Percentiles rank a stretch among this genome's conserved stretches.
Conservation (phyloP, 2,797 vertebrate genomes). For the Crenuchus spilurus region DNA sequence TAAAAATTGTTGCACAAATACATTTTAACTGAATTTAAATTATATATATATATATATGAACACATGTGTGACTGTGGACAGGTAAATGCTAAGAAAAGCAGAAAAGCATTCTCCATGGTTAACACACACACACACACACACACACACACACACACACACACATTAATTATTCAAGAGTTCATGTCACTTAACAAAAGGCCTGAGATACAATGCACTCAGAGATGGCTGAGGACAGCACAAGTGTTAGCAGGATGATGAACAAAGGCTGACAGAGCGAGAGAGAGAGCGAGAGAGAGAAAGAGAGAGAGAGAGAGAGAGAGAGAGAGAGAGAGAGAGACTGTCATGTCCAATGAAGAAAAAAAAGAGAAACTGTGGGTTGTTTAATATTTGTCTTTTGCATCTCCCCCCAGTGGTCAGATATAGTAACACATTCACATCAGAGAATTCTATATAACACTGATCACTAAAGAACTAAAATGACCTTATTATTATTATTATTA, state of each 20-base stretch:
- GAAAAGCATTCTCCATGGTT: neutral
- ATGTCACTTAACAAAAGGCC: constrained; percentile 49
- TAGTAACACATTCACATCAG: constrained; percentile 3
- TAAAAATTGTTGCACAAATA: no score
- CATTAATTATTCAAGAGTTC: constrained; percentile 50
- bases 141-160: constrained; percentile 17
- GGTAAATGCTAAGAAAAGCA: neutral
- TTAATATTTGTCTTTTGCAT: constrained; percentile 37
- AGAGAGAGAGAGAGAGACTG: neutral
- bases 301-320: neutral
- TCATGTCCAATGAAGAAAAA: neutral
- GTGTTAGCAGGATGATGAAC: constrained; percentile 30
- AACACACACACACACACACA: constrained; percentile 14
- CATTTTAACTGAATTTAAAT: no score
- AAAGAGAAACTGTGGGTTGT: neutral
- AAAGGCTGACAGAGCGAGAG: constrained; percentile 11
- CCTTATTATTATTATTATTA: no score
- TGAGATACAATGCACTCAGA: neutral
- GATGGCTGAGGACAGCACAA: constrained; percentile 8
- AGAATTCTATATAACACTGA: neutral
- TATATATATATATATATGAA: no score
- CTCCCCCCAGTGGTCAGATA: constrained; percentile 67
- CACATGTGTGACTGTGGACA: neutral
- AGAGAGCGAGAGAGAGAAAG: neutral
- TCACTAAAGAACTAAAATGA: no score